Base-by-base conservation (phyloP, 2,113 vertebrate species). In the Cryptomyrus ogoouensis region DNA sequence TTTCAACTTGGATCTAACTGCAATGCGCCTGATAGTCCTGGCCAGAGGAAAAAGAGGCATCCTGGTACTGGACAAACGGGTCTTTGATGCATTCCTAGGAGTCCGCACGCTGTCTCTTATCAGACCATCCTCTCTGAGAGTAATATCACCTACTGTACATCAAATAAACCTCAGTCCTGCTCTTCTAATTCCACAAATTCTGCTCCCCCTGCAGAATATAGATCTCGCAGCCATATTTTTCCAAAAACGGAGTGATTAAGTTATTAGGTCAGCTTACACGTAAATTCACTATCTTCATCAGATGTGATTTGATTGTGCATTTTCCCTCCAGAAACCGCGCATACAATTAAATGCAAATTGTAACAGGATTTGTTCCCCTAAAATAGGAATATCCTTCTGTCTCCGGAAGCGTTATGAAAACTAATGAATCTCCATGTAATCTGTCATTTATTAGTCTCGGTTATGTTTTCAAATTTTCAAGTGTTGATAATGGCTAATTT, bases 61-160 rank as follows among this genome's bases (percentile, higher is more conserved):
- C 66, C 19, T 56, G 87, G 58, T 83, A 83, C 89, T 77, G 89
- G 77, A 70, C 83, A 90, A 84, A 91, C 42, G 89, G 89, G 19
- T 91, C 94, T 92, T 93, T 92, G 66, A 91, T 91, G 88, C 49
- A 88, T 44, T 58, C n/a, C 56, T 83, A 66, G 50, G 87, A 88
- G 50, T 39, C 87, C 42, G 50, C 46, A 47, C 44, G 46, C 88
- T 93, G 91, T 10, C 42, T 87, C 91, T 83, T 89, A 90, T 93
- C 93, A 94, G 91, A 91, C 92, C 94, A 91, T 94, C 93, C 91
- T 92, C 46, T 90, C 91, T 88, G 92, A 92, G 90, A 91, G 92
- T 70, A 90, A 92, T 90, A 47, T 92, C 91, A 93, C 89, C 90
- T 80, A 35, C 35, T 80, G 74, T 93, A 93, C 27, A 90, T 93